phyloP scores from a whole-genome alignment of 2,888 invertebrate genomes.

The Mythimna loreyi region DNA sequence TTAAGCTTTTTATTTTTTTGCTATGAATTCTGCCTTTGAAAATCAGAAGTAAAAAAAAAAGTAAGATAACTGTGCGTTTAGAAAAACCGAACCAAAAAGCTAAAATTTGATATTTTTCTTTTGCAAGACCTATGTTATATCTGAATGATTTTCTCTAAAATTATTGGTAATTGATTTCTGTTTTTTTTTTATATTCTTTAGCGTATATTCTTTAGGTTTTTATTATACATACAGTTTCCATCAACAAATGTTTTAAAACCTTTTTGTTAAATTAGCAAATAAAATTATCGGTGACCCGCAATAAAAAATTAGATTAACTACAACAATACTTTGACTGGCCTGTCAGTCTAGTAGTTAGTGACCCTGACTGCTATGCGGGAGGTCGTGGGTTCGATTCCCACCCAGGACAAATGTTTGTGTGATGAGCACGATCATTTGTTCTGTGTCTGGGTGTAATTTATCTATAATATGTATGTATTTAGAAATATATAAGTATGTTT shows the following conservation, averaged over 20 bases:
- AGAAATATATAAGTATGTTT: no score
- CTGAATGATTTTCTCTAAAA: conserved; percentile 21
- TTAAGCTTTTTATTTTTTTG: conserved; percentile 12
- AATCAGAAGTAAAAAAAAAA: not conserved
- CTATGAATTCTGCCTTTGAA: conserved; percentile 19
- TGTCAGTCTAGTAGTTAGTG: no score
- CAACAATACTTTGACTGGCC: no score
- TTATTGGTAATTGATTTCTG: not conserved
- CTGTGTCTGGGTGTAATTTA: no score
- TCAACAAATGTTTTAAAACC: not conserved
- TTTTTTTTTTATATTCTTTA: conserved; percentile 8
- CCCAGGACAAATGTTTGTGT: no score
- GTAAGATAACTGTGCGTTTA: conserved; percentile 11
- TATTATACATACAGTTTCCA: not conserved
- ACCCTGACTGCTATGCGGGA: no score
- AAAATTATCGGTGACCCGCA: not conserved
- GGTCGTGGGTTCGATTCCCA: no score
- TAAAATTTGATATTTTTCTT: conserved; percentile 21
- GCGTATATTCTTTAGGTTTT: conserved; percentile 3
- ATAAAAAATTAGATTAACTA: not conserved
- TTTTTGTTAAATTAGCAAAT: not conserved
- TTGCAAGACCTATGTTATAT: conserved; percentile 13
- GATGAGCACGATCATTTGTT: no score
- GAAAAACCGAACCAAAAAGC: conserved; percentile 2
- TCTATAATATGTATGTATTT: no score